These are phyloP conservation scores for Tribolium freemani DNA, from an alignment of 2,888 invertebrate genomes.

Conservation along the genomic window DNA sequence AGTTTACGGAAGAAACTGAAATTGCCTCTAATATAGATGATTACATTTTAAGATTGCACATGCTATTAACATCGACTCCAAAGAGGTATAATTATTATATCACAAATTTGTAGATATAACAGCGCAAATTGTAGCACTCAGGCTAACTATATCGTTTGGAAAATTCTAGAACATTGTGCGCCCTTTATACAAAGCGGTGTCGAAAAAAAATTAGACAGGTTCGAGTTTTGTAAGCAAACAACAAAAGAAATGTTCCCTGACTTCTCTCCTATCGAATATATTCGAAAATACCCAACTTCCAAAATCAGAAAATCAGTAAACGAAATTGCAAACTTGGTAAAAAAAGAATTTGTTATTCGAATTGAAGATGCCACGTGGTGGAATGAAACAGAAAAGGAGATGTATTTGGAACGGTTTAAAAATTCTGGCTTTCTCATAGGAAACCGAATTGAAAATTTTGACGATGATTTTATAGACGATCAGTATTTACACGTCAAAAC, in stretches of 20 bases:
- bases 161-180: conserved; percentile 42
- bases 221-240: neutral
- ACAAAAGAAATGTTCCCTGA: conserved; percentile 4
- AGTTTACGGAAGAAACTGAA: conserved; percentile 33
- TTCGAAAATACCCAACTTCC: neutral
- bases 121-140: conserved; percentile 37
- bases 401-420: neutral
- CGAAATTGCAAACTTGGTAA: neutral
- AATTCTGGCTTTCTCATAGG: neutral
- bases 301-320: neutral
- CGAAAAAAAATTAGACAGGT: neutral
- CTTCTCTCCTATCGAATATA: conserved; percentile 11
- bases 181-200: neutral
- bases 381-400: neutral
- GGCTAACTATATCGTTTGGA: conserved; percentile 51
- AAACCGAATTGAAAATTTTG: neutral
- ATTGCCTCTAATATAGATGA: conserved; percentile 31
- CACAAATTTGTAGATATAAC: neutral
- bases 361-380: conserved; percentile 3
- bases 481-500: neutral
- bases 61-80: conserved; percentile 39
- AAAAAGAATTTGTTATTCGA: conserved; percentile 3
- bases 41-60: conserved; percentile 45
- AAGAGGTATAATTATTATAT: conserved; percentile 40
- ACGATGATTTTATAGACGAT: conserved; percentile 3